phyloP scores from a whole-genome alignment of 2,888 invertebrate genomes.

The Holacanthella duospinosa region DNA sequence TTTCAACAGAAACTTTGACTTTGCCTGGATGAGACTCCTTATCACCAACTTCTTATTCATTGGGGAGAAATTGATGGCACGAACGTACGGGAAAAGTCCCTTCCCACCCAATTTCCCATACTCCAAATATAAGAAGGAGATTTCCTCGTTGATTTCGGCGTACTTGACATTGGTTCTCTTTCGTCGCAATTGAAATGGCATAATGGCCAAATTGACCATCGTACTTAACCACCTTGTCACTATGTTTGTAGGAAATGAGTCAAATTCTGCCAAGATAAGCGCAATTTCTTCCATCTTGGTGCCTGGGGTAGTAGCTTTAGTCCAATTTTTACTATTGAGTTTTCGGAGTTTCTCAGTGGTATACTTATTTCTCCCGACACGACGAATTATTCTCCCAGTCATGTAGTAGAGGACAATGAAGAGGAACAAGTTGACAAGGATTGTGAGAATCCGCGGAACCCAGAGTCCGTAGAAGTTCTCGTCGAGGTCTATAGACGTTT shows the following conservation, averaged over 20 bases:
- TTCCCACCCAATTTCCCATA: constrained; percentile 5
- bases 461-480: constrained; percentile 12
- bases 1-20: constrained; percentile 6
- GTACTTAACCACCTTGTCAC: neutral
- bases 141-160: constrained; percentile 6
- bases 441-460: constrained; percentile 25
- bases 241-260: neutral
- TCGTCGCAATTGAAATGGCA: neutral
- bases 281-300: neutral
- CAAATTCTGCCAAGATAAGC: neutral
- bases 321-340: constrained; percentile 12
- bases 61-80: constrained; percentile 2
- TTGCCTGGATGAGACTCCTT: constrained; percentile 5
- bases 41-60: constrained; percentile 4
- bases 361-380: constrained; percentile 4
- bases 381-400: constrained; percentile 17
- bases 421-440: constrained; percentile 27
- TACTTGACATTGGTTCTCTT: neutral
- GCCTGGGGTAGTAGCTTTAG: constrained; percentile 3
- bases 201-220: neutral
- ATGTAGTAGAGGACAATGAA: constrained; percentile 32
- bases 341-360: constrained; percentile 6
- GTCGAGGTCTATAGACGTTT: neutral
- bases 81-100: neutral
- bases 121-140: constrained; percentile 1